A percentile compares a stretch with the other conserved stretches of the same genome.
Conservation (phyloP, 2,797 vertebrate species). For the Lates japonicus region DNA sequence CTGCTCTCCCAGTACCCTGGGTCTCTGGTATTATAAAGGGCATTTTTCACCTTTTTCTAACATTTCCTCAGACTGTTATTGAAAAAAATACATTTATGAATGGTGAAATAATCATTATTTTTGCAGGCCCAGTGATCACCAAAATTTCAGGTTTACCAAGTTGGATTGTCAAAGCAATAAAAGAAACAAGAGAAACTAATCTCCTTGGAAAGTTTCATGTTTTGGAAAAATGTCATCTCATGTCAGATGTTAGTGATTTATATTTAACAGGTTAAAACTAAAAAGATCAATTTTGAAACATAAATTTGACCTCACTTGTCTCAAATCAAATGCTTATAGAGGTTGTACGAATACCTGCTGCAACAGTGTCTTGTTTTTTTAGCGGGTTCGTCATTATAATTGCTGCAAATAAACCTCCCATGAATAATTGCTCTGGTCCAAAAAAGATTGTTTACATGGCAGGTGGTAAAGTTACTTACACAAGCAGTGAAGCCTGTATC, state of each 20-base stretch:
- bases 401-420: slow-evolving; percentile 10
- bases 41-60: not conserved
- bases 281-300: not conserved
- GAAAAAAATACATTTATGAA: not conserved
- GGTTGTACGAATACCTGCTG: slow-evolving; percentile 2
- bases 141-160: not conserved
- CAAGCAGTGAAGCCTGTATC: not conserved
- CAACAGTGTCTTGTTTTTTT: not conserved
- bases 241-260: not conserved
- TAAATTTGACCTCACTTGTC: not conserved
- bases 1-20: not conserved
- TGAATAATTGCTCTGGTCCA: slow-evolving; percentile 9
- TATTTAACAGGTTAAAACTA: not conserved
- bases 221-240: no score
- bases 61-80: not conserved
- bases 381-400: not conserved
- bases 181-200: not conserved
- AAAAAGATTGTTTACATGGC: slow-evolving; percentile 22
- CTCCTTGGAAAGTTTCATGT: not conserved
- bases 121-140: not conserved
- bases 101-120: not conserved
- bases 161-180: not conserved
- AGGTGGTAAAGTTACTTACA: not conserved
- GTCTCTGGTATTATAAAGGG: no score
- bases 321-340: not conserved